Evolutionary conservation across 2,113 vertebrate genomes (phyloP).

Genomic region (Sterna hirundo): DNA sequence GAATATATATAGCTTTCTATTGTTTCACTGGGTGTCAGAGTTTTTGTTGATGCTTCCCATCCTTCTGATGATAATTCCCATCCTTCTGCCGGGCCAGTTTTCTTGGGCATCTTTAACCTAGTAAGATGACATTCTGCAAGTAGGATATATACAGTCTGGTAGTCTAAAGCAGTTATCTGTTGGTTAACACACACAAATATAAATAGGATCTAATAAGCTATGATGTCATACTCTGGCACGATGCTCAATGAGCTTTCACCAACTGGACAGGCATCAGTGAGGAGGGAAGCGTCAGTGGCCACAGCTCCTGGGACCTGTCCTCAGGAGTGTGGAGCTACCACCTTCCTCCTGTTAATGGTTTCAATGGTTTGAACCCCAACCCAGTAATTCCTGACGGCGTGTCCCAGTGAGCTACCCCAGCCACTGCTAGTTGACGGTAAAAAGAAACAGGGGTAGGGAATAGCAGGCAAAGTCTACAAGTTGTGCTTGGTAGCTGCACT

Average conservation of each 20-base stretch:
- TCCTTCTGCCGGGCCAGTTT: not conserved
- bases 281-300: not conserved
- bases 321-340: not conserved
- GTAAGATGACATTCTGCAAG: not conserved
- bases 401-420: not conserved
- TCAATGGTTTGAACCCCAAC: not conserved
- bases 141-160: not conserved
- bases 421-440: not conserved
- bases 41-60: not conserved
- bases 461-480: not conserved
- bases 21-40: not conserved
- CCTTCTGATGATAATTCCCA: too few relatives aligned
- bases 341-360: not conserved
- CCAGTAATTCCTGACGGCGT: not conserved
- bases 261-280: not conserved
- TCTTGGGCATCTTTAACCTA: not conserved
- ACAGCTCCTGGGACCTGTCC: not conserved
- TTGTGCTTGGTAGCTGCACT: not conserved
- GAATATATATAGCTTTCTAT: not conserved
- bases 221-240: not conserved
- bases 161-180: not conserved
- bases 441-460: not conserved
- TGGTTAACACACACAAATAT: not conserved
- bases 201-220: not conserved
- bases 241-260: not conserved